Conservation (phyloP, 1,140 invertebrate species). For the Pseudomyrmex gracilis region DNA sequence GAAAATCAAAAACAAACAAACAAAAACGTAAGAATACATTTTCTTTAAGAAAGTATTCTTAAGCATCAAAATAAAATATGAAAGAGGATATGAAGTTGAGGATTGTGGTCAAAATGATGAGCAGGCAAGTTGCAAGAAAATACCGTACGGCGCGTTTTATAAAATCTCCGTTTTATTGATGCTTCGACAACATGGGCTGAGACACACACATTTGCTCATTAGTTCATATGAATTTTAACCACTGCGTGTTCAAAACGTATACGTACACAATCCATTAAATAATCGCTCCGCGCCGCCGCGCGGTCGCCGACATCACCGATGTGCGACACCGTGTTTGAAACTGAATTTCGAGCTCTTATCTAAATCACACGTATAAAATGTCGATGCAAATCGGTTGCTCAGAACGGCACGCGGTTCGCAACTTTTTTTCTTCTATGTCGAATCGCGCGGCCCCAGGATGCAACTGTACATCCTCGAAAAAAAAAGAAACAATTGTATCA, state of each 20-base stretch:
- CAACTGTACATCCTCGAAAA: slow-evolving; percentile 24
- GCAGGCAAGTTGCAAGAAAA: neutral
- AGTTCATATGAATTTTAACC: slow-evolving; percentile 74
- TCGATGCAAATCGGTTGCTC: slow-evolving; percentile 48
- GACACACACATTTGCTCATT: slow-evolving; percentile 77
- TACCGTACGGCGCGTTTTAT: slow-evolving; percentile 62
- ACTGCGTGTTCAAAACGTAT: slow-evolving; percentile 75
- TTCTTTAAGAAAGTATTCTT: too few species aligned
- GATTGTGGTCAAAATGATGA: too few species aligned
- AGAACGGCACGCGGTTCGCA: slow-evolving; percentile 40
- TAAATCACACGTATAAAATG: slow-evolving; percentile 61
- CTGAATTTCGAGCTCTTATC: slow-evolving; percentile 43
- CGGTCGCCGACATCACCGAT: slow-evolving; percentile 17
- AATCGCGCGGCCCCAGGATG: slow-evolving; percentile 20
- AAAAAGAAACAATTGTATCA: slow-evolving; percentile 36
- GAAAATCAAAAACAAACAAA: too few species aligned
- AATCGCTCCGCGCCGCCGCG: slow-evolving; percentile 66
- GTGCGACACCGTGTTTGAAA: slow-evolving; percentile 41
- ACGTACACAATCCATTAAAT: slow-evolving; percentile 75
- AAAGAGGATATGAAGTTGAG: too few species aligned
- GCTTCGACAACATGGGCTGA: slow-evolving; percentile 77
- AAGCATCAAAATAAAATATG: too few species aligned
- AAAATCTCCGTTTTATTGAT: slow-evolving; percentile 78
- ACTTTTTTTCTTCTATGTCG: slow-evolving; percentile 14
- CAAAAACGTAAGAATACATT: too few species aligned